Percentiles rank a stretch among this genome's conserved stretches.
Conservation (phyloP, 1,140 invertebrate species). For the Drosophila pseudoananassae region DNA sequence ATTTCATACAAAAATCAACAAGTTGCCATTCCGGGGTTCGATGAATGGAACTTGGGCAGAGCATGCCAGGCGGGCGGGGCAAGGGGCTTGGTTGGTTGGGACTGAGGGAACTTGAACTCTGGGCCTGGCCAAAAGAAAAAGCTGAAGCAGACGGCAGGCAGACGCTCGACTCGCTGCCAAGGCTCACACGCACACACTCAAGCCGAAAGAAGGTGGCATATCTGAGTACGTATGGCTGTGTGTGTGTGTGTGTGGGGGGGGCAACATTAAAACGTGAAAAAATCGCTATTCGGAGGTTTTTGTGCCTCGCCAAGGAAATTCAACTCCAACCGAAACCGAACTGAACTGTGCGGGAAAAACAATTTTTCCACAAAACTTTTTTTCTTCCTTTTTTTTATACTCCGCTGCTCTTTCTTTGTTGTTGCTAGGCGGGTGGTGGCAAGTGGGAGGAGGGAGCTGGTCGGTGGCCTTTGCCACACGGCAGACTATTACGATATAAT, state of each 20-base stretch:
- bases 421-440: slow-evolving; percentile 13
- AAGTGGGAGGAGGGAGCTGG: not conserved
- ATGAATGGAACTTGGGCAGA: slow-evolving; percentile 40
- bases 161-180: slow-evolving; percentile 46
- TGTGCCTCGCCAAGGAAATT: slow-evolving; percentile 53
- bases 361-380: slow-evolving; percentile 74
- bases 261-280: slow-evolving; percentile 55
- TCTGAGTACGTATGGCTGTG: slow-evolving; percentile 7
- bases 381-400: slow-evolving; percentile 22
- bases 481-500: slow-evolving; percentile 66
- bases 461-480: slow-evolving; percentile 58
- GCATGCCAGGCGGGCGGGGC: not conserved
- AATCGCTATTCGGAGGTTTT: slow-evolving; percentile 55
- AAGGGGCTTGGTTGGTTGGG: not conserved
- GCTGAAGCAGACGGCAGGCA: slow-evolving; percentile 53
- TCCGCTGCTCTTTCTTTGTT: slow-evolving; percentile 19
- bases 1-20: slow-evolving; percentile 60
- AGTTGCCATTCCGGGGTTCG: slow-evolving; percentile 56
- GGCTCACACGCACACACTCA: slow-evolving; percentile 47
- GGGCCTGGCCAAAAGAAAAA: slow-evolving; percentile 43
- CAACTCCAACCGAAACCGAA: slow-evolving; percentile 34
- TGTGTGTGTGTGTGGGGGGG: slow-evolving; percentile 25
- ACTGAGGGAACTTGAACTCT: slow-evolving; percentile 48
- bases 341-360: slow-evolving; percentile 58
- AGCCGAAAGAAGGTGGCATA: slow-evolving; percentile 10